Evolutionary conservation across 2,113 vertebrate species (phyloP).

Genomic region (Cheilinus undulatus): DNA sequence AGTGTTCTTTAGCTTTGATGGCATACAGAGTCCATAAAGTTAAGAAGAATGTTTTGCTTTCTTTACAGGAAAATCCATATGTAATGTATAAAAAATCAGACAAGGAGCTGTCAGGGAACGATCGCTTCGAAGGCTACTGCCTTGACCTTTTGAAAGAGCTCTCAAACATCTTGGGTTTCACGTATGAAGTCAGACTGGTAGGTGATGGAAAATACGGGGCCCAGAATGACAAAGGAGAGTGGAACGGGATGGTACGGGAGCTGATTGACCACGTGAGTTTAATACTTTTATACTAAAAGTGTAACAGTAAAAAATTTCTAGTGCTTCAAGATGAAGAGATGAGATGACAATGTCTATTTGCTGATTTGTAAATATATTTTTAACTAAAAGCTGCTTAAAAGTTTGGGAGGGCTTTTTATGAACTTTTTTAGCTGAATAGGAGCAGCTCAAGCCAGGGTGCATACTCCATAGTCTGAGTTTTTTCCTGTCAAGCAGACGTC

Average conservation of each 20-base stretch:
- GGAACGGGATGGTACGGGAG: constrained; percentile 99
- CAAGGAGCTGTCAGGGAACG: constrained; percentile 94
- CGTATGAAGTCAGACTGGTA: constrained; percentile 95
- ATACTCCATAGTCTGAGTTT: no score
- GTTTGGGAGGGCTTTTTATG: no score
- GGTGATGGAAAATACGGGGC: constrained; percentile 97
- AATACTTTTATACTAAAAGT: not conserved
- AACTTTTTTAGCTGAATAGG: no score
- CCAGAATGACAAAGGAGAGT: constrained; percentile 97
- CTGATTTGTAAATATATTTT: no score
- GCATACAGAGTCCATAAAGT: not conserved
- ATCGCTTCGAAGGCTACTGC: constrained; percentile 97
- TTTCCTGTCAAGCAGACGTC: no score
- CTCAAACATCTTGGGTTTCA: constrained; percentile 95
- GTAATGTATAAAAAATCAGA: constrained; percentile 98
- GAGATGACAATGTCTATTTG: no score
- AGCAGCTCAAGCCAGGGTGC: no score
- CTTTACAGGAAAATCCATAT: constrained; percentile 94
- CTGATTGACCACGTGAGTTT: constrained; percentile 96
- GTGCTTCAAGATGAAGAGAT: no score
- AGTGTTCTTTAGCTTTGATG: not conserved
- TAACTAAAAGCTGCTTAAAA: no score
- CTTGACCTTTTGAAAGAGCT: constrained; percentile 96
- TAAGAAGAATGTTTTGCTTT: not conserved
- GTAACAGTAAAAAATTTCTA: no score